Percentiles rank a stretch among this genome's conserved stretches.
Evolutionary conservation across 2,888 invertebrate genomes (phyloP).

Genomic region (Melangyna quadrimaculata): DNA sequence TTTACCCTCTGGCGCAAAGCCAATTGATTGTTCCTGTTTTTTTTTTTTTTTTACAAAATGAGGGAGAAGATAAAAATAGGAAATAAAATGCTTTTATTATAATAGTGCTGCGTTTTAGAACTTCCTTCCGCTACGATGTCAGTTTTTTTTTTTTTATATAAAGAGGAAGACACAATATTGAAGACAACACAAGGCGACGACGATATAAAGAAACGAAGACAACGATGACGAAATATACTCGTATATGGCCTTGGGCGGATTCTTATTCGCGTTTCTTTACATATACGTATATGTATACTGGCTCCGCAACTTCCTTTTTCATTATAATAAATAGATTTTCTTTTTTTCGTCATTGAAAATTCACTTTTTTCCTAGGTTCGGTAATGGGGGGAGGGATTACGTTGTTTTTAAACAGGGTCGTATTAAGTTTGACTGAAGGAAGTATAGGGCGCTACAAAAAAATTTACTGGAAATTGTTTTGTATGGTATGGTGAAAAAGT

Average conservation of each 20-base stretch:
- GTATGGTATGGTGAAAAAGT: too few species aligned
- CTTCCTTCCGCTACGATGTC: conserved; percentile 63
- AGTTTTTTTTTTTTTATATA: conserved; percentile 11
- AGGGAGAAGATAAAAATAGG: background rate
- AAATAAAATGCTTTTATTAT: conserved; percentile 36
- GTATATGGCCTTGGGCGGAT: conserved; percentile 39
- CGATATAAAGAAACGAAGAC: too few species aligned
- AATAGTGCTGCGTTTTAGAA: conserved; percentile 51
- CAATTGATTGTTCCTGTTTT: conserved; percentile 59
- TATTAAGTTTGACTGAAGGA: background rate
- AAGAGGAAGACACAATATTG: conserved; percentile 5
- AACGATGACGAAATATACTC: background rate
- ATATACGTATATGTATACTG: background rate
- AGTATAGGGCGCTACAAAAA: background rate
- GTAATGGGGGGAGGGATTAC: background rate
- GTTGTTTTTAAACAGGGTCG: background rate
- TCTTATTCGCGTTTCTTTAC: conserved; percentile 40
- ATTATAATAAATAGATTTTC: conserved; percentile 59
- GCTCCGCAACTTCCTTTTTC: conserved; percentile 53
- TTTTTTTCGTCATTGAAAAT: conserved; percentile 47
- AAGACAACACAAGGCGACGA: background rate
- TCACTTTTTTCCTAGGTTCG: conserved; percentile 14
- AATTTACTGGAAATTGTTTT: too few species aligned
- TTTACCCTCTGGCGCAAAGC: conserved; percentile 52
- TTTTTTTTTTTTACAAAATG: background rate